Evolutionary conservation across 1,140 invertebrate genomes (phyloP).

Genomic region (Sitodiplosis mosellana): DNA sequence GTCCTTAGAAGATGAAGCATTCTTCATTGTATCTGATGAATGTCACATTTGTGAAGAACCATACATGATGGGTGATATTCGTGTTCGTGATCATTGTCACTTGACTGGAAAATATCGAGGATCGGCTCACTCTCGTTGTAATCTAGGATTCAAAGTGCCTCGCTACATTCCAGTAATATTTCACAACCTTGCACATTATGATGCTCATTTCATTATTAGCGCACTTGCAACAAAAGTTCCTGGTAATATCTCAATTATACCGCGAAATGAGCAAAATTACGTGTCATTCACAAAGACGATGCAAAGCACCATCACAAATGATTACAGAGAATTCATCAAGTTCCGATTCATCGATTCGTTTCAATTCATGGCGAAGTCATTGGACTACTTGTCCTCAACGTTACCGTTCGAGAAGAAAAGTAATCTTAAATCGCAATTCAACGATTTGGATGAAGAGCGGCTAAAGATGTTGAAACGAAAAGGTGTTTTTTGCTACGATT

Average conservation of each 20-base stretch:
- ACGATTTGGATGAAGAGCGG: conserved; percentile 7
- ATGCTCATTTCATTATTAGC: conserved; percentile 21
- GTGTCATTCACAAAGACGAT: conserved; percentile 10
- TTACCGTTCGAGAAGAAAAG: conserved; percentile 1
- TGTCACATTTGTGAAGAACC: conserved; percentile 18
- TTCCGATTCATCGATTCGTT: conserved; percentile 19
- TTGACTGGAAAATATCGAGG: conserved; percentile 18
- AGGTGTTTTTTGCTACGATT: conserved; percentile 18
- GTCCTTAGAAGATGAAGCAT: no score
- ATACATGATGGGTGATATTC: conserved; percentile 7
- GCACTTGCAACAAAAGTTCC: conserved; percentile 11
- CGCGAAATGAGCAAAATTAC: conserved; percentile 20
- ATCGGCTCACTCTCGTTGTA: conserved; percentile 18
- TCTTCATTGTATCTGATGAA: neutral
- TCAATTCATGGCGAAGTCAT: conserved; percentile 13
- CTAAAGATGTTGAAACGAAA: conserved; percentile 13
- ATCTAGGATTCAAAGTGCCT: conserved; percentile 16
- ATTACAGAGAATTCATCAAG: conserved; percentile 5
- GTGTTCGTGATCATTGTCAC: conserved; percentile 18
- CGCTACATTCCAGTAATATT: conserved; percentile 21
- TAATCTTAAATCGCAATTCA: no score
- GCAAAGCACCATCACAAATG: neutral
- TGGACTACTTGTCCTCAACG: conserved; percentile 9
- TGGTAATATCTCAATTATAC: conserved; percentile 16
- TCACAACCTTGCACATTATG: conserved; percentile 18